These are phyloP conservation scores for Mayetiola destructor DNA, from an alignment of 2,888 invertebrate genomes.

Conservation along the genomic window DNA sequence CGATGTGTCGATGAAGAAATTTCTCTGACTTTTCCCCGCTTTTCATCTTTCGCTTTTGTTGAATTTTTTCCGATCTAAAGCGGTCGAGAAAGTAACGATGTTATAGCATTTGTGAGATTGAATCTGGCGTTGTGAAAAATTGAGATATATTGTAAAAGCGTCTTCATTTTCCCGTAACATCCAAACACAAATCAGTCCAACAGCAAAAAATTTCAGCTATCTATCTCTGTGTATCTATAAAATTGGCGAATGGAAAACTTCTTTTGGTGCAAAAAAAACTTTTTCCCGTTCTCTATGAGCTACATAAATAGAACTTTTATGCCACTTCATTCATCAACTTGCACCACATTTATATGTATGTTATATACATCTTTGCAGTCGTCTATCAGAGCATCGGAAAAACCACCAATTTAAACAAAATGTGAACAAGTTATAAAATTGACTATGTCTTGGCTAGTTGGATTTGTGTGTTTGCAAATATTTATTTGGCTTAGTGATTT, in stretches of 20 bases:
- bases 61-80: background rate
- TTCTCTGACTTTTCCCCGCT: background rate
- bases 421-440: too few species aligned
- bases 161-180: background rate
- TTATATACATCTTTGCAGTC: too few species aligned
- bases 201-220: too few species aligned
- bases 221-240: too few species aligned
- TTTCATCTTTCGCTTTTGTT: background rate
- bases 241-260: background rate
- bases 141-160: slow-evolving; percentile 1
- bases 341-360: too few species aligned
- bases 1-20: too few species aligned
- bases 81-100: background rate
- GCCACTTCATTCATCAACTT: slow-evolving; percentile 12
- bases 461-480: too few species aligned
- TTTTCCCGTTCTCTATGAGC: background rate
- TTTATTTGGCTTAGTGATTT: too few species aligned
- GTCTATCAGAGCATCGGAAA: too few species aligned
- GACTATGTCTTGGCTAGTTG: too few species aligned
- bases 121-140: background rate
- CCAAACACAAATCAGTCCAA: background rate
- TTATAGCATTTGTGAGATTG: background rate
- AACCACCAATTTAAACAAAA: too few species aligned
- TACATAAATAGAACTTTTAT: background rate
- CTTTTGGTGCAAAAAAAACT: background rate